phyloP scores from a whole-genome alignment of 2,888 invertebrate genomes.

The Pseudanteris insignis region DNA sequence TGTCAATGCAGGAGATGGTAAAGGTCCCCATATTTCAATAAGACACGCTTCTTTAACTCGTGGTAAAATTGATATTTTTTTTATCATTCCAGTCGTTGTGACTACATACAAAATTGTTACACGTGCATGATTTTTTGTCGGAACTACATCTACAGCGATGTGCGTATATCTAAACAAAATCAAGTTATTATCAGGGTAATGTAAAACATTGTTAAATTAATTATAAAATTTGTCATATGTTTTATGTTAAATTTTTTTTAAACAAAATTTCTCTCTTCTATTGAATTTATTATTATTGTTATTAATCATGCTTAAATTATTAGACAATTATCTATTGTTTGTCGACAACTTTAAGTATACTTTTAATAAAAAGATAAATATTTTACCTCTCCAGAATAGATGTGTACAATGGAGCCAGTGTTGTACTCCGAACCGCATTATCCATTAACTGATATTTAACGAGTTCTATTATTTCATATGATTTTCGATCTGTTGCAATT shows the following conservation, averaged over 20 bases:
- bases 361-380: too few relatives aligned
- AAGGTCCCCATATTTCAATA: conserved; percentile 84
- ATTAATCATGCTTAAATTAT: too few relatives aligned
- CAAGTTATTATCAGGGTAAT: too few relatives aligned
- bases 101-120: conserved; percentile 85
- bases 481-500: conserved; percentile 34
- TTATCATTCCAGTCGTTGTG: conserved; percentile 77
- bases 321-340: conserved; percentile 1
- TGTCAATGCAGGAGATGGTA: conserved; percentile 70
- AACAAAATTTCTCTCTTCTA: too few relatives aligned
- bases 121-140: conserved; percentile 75
- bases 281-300: too few relatives aligned
- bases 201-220: too few relatives aligned
- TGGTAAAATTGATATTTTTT: conserved; percentile 83
- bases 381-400: conserved; percentile 73
- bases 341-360: too few relatives aligned
- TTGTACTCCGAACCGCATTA: conserved; percentile 80
- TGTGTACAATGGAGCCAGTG: conserved; percentile 76
- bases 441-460: conserved; percentile 89
- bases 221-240: too few relatives aligned
- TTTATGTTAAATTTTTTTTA: too few relatives aligned
- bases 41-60: conserved; percentile 78
- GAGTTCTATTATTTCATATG: conserved; percentile 58
- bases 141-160: conserved; percentile 83
- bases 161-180: conserved; percentile 71